These are phyloP conservation scores for Bergia puertoricense DNA, from an alignment of 92 coral and sea anemone species.

Conservation along the genomic window DNA sequence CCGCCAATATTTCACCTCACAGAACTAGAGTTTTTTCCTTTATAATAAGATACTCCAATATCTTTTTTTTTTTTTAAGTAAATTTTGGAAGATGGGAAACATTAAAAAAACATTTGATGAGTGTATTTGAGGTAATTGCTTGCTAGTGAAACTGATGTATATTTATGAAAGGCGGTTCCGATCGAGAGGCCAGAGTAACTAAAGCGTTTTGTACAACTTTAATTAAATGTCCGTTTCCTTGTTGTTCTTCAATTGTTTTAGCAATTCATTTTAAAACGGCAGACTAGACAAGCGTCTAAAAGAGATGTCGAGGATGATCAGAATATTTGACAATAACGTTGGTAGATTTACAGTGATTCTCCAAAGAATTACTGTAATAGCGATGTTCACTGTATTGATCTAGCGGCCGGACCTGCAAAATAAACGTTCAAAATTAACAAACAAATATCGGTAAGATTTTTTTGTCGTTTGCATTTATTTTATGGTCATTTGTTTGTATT, in stretches of 20 bases:
- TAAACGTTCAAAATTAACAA: neutral
- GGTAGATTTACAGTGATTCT: neutral
- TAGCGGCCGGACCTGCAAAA: neutral
- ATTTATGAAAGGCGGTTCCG: neutral
- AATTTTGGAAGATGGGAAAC: neutral
- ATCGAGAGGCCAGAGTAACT: neutral
- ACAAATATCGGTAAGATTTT: neutral
- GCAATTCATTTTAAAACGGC: no score
- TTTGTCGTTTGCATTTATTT: neutral
- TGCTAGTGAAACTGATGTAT: no score
- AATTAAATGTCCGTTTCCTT: neutral
- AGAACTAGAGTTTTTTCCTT: neutral
- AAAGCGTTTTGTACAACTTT: neutral
- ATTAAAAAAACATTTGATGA: no score
- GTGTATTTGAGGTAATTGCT: no score
- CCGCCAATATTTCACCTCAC: neutral
- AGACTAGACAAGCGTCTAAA: no score
- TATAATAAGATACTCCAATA: neutral
- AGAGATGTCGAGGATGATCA: no score
- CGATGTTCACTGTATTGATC: neutral
- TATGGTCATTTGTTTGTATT: neutral
- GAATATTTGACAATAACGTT: no score
- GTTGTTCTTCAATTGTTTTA: neutral
- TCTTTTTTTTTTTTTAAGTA: no score
- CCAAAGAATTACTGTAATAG: no score